Conservation (phyloP, 2,113 vertebrate genomes). For the Epinephelus fuscoguttatus region DNA sequence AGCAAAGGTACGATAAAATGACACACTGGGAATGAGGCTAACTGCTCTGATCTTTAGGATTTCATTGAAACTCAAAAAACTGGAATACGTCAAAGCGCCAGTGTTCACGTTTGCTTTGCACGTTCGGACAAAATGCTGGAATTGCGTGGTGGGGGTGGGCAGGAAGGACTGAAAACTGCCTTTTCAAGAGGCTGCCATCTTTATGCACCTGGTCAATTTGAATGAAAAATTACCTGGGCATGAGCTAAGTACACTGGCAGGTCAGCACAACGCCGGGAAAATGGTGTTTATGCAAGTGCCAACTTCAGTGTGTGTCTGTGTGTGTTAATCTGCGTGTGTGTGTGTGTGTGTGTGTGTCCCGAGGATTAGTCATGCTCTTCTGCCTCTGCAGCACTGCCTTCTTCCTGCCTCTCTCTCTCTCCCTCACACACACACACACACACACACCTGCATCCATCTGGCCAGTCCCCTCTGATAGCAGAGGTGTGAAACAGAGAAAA, state of each 20-base stretch:
- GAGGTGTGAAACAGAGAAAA: conserved; percentile 79
- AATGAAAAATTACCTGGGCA: conserved; percentile 81
- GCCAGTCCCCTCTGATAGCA: conserved; percentile 74
- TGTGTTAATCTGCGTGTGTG: conserved; percentile 18
- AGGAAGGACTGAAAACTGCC: conserved; percentile 53
- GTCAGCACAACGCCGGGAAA: conserved; percentile 72
- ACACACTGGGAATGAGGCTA: background rate
- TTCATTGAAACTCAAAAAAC: background rate
- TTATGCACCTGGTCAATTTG: conserved; percentile 81
- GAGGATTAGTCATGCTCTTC: conserved; percentile 79
- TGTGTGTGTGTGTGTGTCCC: conserved; percentile 50
- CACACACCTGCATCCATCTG: conserved; percentile 80
- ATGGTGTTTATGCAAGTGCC: conserved; percentile 70
- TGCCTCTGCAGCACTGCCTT: conserved; percentile 75
- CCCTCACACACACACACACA: conserved; percentile 25
- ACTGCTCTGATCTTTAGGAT: conserved; percentile 18
- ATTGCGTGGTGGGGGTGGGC: conserved; percentile 48
- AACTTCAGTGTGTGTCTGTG: conserved; percentile 53
- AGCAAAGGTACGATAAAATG: conserved; percentile 21
- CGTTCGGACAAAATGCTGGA: conserved; percentile 55
- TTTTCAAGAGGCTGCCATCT: conserved; percentile 77
- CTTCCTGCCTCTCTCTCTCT: conserved; percentile 45
- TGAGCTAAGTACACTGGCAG: conserved; percentile 76
- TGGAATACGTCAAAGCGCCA: conserved; percentile 30
- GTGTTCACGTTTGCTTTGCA: conserved; percentile 47